Percentiles rank a stretch among this genome's conserved stretches.
Conservation (phyloP, 2,113 vertebrate genomes). For the Sula dactylatra region DNA sequence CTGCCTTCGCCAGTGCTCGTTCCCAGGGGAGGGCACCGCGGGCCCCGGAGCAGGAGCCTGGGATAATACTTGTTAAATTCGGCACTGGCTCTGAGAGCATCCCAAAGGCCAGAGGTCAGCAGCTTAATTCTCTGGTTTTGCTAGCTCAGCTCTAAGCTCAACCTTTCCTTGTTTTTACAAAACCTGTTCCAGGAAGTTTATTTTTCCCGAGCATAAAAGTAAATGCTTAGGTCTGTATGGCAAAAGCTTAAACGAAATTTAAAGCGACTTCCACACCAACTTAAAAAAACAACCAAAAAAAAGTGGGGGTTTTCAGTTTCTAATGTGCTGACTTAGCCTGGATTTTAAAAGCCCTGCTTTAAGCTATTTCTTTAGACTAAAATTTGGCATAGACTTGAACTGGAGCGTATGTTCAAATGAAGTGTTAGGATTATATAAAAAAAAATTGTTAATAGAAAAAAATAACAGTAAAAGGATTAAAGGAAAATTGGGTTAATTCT, state of each 20-base stretch:
- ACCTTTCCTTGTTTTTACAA: conserved; percentile 32
- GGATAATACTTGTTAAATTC: not conserved
- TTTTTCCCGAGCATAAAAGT: conserved; percentile 28
- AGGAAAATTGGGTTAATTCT: not conserved
- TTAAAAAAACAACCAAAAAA: not conserved
- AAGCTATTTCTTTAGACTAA: not conserved
- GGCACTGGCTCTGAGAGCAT: not conserved
- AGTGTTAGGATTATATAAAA: not conserved
- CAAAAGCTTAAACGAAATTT: conserved; percentile 45
- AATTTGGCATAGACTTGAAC: not conserved
- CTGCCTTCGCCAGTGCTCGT: accelerated
- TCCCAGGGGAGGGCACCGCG: not conserved
- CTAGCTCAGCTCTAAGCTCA: conserved; percentile 44
- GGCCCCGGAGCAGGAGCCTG: not conserved
- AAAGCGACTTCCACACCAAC: not conserved
- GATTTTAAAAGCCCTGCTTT: conserved; percentile 4
- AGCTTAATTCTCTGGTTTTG: conserved; percentile 3
- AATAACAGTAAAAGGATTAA: not conserved
- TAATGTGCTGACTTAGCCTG: conserved; percentile 19
- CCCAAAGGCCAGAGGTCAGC: conserved; percentile 37
- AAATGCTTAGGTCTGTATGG: conserved; percentile 19
- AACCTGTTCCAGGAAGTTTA: conserved; percentile 54
- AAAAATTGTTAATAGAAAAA: not conserved
- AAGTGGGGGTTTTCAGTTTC: not conserved
- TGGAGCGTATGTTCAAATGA: not conserved